A percentile compares a stretch with the other conserved stretches of the same genome.
Conservation (phyloP, 2,113 vertebrate species). For the Ramphastos sulfuratus region DNA sequence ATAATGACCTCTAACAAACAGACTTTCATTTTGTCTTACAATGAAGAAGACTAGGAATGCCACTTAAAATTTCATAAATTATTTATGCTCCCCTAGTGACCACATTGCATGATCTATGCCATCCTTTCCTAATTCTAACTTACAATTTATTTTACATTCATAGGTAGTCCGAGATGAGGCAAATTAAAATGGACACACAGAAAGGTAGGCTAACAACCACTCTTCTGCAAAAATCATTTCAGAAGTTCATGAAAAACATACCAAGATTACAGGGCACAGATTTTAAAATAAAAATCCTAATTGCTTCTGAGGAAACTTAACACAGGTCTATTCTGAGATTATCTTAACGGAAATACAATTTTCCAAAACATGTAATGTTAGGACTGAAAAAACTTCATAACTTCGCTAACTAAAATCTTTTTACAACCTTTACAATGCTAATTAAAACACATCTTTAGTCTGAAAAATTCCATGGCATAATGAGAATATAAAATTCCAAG, state of each 20-base stretch:
- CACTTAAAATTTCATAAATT: not conserved
- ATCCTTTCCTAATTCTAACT: not conserved
- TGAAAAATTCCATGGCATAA: not conserved
- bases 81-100: not conserved
- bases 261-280: not conserved
- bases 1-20: conserved; percentile 52
- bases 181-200: not conserved
- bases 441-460: not conserved
- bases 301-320: not conserved
- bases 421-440: not conserved
- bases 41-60: not conserved
- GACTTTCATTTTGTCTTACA: conserved; percentile 49
- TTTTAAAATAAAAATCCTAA: not conserved
- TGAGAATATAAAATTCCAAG: not conserved
- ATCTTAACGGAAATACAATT: not conserved
- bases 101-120: not conserved
- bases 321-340: not conserved
- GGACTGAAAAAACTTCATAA: not conserved
- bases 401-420: not conserved
- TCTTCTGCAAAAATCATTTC: not conserved
- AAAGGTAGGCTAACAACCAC: not conserved
- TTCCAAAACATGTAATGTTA: not conserved
- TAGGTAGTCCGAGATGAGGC: not conserved
- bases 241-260: not conserved
- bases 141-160: conserved; percentile 1